Conservation (phyloP, 2,888 invertebrate genomes). For the Cotesia congregata region DNA sequence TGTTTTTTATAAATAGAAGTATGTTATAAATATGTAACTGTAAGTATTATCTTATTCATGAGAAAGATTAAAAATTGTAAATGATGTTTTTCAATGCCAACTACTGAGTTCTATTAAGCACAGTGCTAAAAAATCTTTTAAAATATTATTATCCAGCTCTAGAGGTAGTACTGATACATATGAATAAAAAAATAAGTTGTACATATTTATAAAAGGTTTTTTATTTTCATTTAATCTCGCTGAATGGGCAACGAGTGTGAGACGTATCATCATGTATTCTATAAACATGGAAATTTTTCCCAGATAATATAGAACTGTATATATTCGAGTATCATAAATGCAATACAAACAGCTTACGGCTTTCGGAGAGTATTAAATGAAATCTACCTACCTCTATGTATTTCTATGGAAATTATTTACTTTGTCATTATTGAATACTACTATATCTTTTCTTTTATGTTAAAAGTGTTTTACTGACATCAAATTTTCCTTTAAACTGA, state of each 20-base stretch:
- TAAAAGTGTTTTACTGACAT: no score
- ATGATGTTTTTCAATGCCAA: no score
- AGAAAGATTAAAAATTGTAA: no score
- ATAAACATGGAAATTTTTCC: neutral
- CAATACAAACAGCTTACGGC: neutral
- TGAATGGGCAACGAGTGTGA: neutral
- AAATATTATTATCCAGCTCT: neutral
- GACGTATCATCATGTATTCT: neutral
- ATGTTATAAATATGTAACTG: no score
- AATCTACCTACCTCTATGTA: neutral
- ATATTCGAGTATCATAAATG: neutral
- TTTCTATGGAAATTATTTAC: neutral
- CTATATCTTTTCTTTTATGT: no score
- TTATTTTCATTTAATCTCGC: neutral
- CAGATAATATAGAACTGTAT: neutral
- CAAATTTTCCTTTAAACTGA: no score
- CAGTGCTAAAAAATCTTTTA: neutral
- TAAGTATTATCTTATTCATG: no score
- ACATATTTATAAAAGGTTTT: slow-evolving; percentile 16
- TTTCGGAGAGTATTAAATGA: neutral
- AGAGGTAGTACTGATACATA: slow-evolving; percentile 5
- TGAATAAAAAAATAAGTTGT: neutral
- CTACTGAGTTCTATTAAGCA: neutral
- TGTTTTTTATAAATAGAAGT: no score
- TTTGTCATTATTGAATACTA: neutral